These are phyloP conservation scores for Varroa destructor DNA, from an alignment of 1,140 invertebrate genomes.

Conservation along the genomic window DNA sequence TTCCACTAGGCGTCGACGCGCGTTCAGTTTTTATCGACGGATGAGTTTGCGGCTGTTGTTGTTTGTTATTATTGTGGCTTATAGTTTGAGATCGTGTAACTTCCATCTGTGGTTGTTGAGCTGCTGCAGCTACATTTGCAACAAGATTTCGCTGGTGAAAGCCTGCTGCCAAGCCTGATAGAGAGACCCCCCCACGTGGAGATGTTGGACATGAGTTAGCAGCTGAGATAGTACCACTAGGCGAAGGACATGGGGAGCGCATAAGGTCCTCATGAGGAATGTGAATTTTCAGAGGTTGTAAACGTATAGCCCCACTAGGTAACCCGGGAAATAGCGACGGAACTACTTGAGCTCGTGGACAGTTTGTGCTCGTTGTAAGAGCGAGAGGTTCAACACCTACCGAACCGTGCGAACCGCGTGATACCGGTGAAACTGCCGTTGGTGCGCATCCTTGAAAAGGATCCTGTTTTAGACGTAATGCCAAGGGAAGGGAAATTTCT, in stretches of 20 bases:
- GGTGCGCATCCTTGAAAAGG: too few species aligned
- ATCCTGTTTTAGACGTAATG: too few species aligned
- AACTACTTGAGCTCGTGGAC: too few species aligned
- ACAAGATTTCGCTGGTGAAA: constrained; percentile 22
- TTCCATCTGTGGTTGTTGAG: constrained; percentile 4
- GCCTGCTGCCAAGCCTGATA: constrained; percentile 14
- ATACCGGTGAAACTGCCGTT: too few species aligned
- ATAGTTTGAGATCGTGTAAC: background rate
- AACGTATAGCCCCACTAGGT: background rate
- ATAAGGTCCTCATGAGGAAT: constrained; percentile 26
- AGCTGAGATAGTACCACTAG: constrained; percentile 44
- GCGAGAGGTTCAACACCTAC: too few species aligned
- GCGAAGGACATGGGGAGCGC: constrained; percentile 40
- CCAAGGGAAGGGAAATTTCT: too few species aligned
- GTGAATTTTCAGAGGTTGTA: constrained; percentile 18
- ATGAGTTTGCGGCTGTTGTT: background rate
- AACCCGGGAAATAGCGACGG: too few species aligned
- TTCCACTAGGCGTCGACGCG: background rate
- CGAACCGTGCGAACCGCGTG: too few species aligned
- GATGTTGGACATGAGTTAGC: constrained; percentile 43
- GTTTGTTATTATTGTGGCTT: background rate
- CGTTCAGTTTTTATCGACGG: background rate
- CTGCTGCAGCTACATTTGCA: background rate
- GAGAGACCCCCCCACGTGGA: constrained; percentile 38
- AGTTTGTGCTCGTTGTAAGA: too few species aligned